phyloP scores from a whole-genome alignment of 2,113 vertebrate genomes.

The Cariama cristata region DNA sequence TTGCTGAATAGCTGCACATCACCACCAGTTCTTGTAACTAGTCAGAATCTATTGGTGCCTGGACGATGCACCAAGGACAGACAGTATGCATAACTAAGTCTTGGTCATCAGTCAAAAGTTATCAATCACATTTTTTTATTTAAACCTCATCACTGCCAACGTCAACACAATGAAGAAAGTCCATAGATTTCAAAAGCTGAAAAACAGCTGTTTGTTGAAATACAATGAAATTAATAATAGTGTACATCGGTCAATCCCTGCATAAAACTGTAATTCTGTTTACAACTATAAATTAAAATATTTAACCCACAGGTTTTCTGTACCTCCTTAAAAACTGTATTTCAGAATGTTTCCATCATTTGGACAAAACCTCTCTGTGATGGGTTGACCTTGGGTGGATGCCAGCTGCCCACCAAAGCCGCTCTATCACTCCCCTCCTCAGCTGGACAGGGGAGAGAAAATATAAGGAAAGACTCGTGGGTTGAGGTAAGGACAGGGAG shows the following conservation, averaged over 20 bases:
- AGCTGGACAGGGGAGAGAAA: background rate
- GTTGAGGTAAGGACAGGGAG: background rate
- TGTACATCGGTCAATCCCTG: background rate
- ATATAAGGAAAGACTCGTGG: fast-evolving
- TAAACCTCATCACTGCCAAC: background rate
- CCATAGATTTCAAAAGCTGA: background rate
- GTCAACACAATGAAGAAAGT: background rate
- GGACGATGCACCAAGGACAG: background rate
- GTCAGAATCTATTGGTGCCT: background rate
- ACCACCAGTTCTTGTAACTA: background rate
- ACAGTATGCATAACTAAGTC: background rate
- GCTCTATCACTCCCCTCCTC: background rate
- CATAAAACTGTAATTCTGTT: background rate
- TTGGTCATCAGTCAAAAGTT: background rate
- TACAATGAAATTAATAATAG: background rate
- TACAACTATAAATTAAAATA: background rate
- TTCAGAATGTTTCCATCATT: background rate
- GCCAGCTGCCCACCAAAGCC: background rate
- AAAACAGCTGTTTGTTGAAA: background rate
- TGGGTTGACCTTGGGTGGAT: background rate
- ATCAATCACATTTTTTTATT: background rate
- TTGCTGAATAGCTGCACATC: fast-evolving
- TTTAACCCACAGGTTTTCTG: background rate
- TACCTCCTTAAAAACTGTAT: background rate
- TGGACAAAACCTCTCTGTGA: background rate